phyloP scores from a whole-genome alignment of 2,888 invertebrate genomes.

The Theretra japonica region DNA sequence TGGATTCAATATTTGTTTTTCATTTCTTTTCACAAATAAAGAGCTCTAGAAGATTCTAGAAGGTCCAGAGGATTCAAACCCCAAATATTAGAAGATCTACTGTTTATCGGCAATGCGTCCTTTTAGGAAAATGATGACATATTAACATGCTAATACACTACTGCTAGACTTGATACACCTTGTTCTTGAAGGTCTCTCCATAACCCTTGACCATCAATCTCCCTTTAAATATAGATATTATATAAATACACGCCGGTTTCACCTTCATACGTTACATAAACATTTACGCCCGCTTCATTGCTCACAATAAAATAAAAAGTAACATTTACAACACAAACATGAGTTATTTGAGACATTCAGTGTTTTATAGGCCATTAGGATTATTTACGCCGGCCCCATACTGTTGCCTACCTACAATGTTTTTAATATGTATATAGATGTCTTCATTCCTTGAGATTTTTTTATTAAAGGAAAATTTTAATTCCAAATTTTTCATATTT shows the following conservation, averaged over 20 bases:
- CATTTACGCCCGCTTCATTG: conserved; percentile 13
- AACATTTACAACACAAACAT: conserved; percentile 26
- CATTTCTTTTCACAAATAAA: too few relatives aligned
- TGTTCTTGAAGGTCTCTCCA: too few relatives aligned
- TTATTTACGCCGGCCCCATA: conserved; percentile 36
- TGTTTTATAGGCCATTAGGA: conserved; percentile 37
- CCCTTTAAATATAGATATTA: conserved; percentile 1
- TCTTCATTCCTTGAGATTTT: conserved; percentile 3
- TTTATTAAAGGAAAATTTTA: not conserved
- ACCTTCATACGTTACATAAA: conserved; percentile 20
- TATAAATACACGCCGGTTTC: conserved; percentile 9
- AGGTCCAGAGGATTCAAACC: too few relatives aligned
- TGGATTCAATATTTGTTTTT: too few relatives aligned
- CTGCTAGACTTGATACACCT: too few relatives aligned
- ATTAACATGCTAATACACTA: too few relatives aligned
- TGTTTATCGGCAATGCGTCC: too few relatives aligned
- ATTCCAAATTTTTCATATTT: not conserved
- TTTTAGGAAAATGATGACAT: too few relatives aligned
- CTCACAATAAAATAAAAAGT: conserved; percentile 27
- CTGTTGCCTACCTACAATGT: conserved; percentile 21
- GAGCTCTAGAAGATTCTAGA: too few relatives aligned
- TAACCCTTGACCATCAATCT: not conserved
- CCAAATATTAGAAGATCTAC: too few relatives aligned
- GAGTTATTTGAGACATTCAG: conserved; percentile 28
- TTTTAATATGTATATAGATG: conserved; percentile 2